Conservation (phyloP, 2,113 vertebrate species). For the Psittacus erithacus region DNA sequence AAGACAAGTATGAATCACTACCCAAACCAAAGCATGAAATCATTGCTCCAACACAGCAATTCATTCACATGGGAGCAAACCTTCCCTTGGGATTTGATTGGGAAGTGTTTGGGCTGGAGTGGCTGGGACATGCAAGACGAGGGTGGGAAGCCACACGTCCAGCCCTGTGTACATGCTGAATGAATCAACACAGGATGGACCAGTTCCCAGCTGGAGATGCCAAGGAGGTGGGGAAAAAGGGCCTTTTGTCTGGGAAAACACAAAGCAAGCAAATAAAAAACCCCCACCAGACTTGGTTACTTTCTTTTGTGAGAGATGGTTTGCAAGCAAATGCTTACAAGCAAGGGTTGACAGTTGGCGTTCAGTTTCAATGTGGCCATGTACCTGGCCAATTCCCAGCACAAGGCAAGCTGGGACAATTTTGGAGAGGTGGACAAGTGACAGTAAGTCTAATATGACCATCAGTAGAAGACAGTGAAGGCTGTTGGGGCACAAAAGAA, state of each 20-base stretch:
- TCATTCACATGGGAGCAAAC: not conserved
- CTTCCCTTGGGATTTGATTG: not conserved
- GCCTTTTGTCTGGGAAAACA: not conserved
- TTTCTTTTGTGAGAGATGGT: not conserved
- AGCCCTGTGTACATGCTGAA: not conserved
- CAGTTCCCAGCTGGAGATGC: not conserved
- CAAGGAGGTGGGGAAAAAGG: accelerated
- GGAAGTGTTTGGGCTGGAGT: not conserved
- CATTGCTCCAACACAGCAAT: not conserved
- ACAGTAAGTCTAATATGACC: accelerated
- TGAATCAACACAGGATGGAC: not conserved
- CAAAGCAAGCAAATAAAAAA: not conserved
- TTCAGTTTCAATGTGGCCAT: not conserved
- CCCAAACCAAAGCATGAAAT: not conserved
- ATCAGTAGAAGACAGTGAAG: accelerated
- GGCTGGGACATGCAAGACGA: not conserved
- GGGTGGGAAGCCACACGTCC: not conserved
- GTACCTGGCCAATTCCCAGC: not conserved
- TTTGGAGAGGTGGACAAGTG: not conserved
- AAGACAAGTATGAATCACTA: not conserved
- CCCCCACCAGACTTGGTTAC: not conserved
- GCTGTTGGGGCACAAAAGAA: not conserved
- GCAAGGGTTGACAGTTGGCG: not conserved
- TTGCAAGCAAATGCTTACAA: not conserved
- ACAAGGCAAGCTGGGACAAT: not conserved